phyloP scores from a whole-genome alignment of 2,797 vertebrate genomes.

The Bradypus variegatus region DNA sequence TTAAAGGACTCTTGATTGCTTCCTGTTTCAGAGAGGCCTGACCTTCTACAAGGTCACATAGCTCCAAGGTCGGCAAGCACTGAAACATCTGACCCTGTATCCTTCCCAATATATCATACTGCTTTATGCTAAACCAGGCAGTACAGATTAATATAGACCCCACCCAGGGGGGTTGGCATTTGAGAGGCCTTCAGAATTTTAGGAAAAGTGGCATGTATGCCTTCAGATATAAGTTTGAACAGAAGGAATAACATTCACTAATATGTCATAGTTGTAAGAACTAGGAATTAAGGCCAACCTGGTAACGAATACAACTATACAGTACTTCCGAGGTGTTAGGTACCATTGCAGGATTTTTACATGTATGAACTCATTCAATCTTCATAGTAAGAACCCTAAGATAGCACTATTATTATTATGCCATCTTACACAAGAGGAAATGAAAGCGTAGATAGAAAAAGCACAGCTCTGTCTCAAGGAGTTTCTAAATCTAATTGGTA shows the following conservation, averaged over 20 bases:
- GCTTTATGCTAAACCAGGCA: neutral
- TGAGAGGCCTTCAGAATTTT: neutral
- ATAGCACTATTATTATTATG: no score
- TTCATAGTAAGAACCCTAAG: neutral
- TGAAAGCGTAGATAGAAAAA: neutral
- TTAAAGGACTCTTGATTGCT: neutral
- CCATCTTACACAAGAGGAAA: neutral
- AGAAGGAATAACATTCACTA: neutral
- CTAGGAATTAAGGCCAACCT: neutral
- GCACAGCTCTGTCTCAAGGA: neutral
- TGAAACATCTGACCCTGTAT: neutral
- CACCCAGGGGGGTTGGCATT: neutral
- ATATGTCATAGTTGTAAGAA: neutral
- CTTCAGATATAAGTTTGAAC: neutral
- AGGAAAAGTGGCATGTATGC: neutral
- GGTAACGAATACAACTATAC: neutral
- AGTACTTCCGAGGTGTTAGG: neutral
- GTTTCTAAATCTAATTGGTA: neutral
- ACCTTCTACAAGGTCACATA: neutral
- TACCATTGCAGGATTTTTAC: neutral
- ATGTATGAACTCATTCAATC: neutral
- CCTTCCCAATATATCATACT: neutral
- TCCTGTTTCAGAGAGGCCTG: neutral
- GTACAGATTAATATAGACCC: neutral
- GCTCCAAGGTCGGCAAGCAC: neutral